phyloP scores from a whole-genome alignment of 1,140 invertebrate genomes.

The Bombus haemorrhoidalis region DNA sequence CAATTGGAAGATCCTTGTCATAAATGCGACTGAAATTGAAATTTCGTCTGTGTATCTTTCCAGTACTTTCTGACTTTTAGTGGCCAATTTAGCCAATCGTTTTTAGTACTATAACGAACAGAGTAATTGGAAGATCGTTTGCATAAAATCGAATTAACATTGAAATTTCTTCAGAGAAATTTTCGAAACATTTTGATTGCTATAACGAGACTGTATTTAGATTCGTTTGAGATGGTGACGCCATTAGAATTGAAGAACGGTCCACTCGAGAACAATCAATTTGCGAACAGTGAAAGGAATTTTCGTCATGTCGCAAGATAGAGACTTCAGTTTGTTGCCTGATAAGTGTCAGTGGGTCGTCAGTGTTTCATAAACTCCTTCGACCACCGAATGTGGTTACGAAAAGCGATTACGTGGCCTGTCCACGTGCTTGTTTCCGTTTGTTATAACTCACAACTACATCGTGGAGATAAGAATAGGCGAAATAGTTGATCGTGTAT shows the following conservation, averaged over 20 bases:
- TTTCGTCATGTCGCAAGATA: constrained; percentile 11
- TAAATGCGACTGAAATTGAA: background rate
- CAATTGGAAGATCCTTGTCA: background rate
- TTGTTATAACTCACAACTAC: background rate
- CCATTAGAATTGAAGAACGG: too few relatives aligned
- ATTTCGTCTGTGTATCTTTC: background rate
- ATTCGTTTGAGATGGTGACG: background rate
- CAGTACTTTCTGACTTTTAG: background rate
- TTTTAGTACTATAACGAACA: background rate
- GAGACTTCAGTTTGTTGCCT: background rate
- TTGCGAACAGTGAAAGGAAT: constrained; percentile 40
- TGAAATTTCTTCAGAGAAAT: background rate
- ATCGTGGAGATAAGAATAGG: background rate
- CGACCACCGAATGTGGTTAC: constrained; percentile 14
- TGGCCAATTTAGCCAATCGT: background rate
- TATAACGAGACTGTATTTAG: too few relatives aligned
- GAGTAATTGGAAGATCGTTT: background rate
- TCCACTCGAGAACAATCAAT: background rate
- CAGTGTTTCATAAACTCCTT: constrained; percentile 16
- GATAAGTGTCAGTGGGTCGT: constrained; percentile 27
- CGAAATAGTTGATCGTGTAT: background rate
- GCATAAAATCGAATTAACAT: background rate
- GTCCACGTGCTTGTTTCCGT: background rate
- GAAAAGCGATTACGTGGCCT: constrained; percentile 5
- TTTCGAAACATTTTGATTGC: background rate